Conservation (phyloP, 2,113 vertebrate species). For the Puma concolor region DNA sequence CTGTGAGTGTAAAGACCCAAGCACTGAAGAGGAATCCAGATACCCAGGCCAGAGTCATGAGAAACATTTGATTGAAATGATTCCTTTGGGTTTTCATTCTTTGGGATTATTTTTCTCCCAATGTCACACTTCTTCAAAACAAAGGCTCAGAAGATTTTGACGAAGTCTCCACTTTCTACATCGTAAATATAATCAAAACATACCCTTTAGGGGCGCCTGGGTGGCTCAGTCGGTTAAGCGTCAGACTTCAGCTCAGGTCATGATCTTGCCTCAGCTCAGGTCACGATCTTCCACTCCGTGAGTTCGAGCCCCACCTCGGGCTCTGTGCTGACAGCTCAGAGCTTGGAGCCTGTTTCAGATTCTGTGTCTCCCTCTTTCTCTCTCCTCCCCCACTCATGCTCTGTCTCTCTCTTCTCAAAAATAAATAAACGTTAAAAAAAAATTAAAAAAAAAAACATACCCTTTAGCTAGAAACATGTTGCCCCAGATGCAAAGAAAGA, state of each 20-base stretch:
- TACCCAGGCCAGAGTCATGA: neutral
- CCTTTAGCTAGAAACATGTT: conserved; percentile 42
- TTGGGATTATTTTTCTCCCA: conserved; percentile 40
- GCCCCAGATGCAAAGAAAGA: neutral
- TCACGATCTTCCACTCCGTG: too few relatives aligned
- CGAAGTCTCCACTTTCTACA: neutral
- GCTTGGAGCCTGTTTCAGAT: too few relatives aligned
- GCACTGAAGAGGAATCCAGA: neutral
- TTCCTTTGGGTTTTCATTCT: conserved; percentile 37
- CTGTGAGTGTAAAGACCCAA: neutral
- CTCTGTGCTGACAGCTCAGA: too few relatives aligned
- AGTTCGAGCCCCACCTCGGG: too few relatives aligned
- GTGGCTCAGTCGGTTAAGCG: too few relatives aligned
- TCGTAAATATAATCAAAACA: conserved; percentile 52
- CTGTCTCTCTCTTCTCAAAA: too few relatives aligned
- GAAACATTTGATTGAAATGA: neutral
- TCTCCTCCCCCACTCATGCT: too few relatives aligned
- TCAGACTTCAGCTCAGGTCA: too few relatives aligned
- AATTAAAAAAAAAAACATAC: neutral
- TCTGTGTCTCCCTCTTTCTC: too few relatives aligned
- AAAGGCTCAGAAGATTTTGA: neutral
- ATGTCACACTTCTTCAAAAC: conserved; percentile 20
- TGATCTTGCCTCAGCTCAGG: too few relatives aligned
- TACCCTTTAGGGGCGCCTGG: neutral
- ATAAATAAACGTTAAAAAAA: too few relatives aligned